A percentile compares a stretch with the other conserved stretches of the same genome.
Evolutionary conservation across 2,888 invertebrate species (phyloP).

Genomic region (Drosophila meridiana): DNA sequence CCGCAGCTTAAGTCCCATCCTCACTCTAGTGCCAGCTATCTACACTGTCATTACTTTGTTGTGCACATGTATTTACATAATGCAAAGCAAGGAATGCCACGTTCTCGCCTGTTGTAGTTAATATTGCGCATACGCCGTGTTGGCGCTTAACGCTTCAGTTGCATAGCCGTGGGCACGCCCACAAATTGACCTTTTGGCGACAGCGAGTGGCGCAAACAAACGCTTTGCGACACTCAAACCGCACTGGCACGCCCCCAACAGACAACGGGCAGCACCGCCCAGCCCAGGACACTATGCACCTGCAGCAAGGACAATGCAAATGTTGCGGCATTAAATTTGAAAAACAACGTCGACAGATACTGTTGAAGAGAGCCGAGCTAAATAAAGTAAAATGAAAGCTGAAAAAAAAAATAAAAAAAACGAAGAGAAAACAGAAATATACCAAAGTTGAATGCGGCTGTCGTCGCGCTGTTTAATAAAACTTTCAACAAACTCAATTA

Average conservation of each 20-base stretch:
- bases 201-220: slow-evolving; percentile 33
- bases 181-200: slow-evolving; percentile 42
- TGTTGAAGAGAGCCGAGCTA: slow-evolving; percentile 15
- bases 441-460: slow-evolving; percentile 71
- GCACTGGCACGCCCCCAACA: slow-evolving; percentile 35
- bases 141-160: slow-evolving; percentile 45
- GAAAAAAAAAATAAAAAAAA: slow-evolving; percentile 3
- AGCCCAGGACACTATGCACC: slow-evolving; percentile 27
- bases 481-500: slow-evolving; percentile 81
- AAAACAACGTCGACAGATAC: slow-evolving; percentile 21
- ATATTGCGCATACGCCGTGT: slow-evolving; percentile 50
- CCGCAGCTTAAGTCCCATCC: not conserved
- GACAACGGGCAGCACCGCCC: slow-evolving; percentile 18
- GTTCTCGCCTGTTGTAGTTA: slow-evolving; percentile 16
- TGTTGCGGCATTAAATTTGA: slow-evolving; percentile 44
- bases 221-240: slow-evolving; percentile 46
- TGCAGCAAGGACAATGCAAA: slow-evolving; percentile 25
- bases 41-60: slow-evolving; percentile 29
- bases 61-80: slow-evolving; percentile 48
- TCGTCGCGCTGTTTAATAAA: slow-evolving; percentile 73
- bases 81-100: slow-evolving; percentile 23
- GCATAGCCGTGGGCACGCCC: slow-evolving; percentile 41
- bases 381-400: slow-evolving; percentile 9
- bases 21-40: not conserved
- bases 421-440: slow-evolving; percentile 21